These are phyloP conservation scores for Saccopteryx leptura DNA, from an alignment of 2,113 vertebrate genomes.

Conservation along the genomic window DNA sequence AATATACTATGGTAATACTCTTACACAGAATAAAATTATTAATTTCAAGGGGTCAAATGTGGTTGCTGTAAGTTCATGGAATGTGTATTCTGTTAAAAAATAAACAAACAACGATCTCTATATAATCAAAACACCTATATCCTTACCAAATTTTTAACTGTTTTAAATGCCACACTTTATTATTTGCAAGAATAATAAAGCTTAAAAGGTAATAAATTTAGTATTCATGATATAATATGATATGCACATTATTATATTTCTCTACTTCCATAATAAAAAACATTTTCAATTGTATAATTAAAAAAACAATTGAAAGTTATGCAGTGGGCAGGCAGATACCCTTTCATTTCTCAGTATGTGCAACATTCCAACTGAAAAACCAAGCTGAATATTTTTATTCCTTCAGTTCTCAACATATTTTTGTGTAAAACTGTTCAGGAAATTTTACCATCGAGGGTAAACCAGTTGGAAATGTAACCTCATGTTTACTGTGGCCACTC, in stretches of 20 bases:
- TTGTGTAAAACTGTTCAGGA: neutral
- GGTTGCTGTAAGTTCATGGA: neutral
- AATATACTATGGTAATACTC: neutral
- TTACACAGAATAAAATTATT: constrained; percentile 16
- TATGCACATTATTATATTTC: constrained; percentile 34
- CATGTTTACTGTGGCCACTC: neutral
- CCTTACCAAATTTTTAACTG: constrained; percentile 32
- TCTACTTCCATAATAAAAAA: constrained; percentile 29
- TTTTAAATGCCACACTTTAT: constrained; percentile 22
- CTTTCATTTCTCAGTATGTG: neutral
- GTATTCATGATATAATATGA: constrained; percentile 16
- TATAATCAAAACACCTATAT: neutral
- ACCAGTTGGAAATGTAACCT: neutral
- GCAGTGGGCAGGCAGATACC: neutral
- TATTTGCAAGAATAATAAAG: constrained; percentile 60
- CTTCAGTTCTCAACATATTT: neutral
- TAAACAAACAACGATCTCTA: neutral
- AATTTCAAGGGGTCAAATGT: neutral
- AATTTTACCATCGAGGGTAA: constrained; percentile 1
- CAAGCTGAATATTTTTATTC: neutral
- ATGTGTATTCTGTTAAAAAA: neutral
- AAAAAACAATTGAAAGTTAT: constrained; percentile 62
- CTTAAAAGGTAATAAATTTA: constrained; percentile 15
- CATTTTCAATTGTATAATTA: constrained; percentile 40
- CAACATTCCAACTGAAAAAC: constrained; percentile 26